Evolutionary conservation across 2,113 vertebrate genomes (phyloP), one percentile per base, ranked within the genome.

Genomic region (Pitta sordida): DNA sequence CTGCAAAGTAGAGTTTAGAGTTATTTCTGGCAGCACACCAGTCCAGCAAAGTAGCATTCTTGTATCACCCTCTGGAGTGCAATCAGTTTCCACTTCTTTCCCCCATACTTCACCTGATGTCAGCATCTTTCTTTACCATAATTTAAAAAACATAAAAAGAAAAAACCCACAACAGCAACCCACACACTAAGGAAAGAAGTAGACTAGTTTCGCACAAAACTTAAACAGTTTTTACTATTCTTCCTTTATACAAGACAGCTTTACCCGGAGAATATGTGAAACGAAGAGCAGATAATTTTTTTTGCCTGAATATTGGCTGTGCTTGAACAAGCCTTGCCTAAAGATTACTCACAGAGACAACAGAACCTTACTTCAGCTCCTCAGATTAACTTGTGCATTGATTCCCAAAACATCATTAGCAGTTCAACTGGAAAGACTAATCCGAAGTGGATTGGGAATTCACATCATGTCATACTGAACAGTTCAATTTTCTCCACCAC

Each of bases 1-100:
- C 77, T 51, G 26, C 73, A 86, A 74, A 59, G 52, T 3, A 43
- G 4, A 80, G 63, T 64, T 88, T 16, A 49, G 39, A 64, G 48
- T 71, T 90, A 77, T 73, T 92, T 88, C 83, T 91, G 80, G 80
- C 86, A 94, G 73, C 32, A 77, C 11, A 83, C 11, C 60, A 86
- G 49, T 30, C 53, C 85, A 91, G 34, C 48, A 76, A 88, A 92
- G 77, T 32, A 74, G 60, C n/a, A 55, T 62, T 94, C 92, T 53
- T 69, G 29, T 74, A 93, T 76, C 48, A 86, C 37, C 2, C 76
- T 74, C 93, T 41, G 58, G 64, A 77, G 73, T 14, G 16, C 68
- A 60, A 85, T 85, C 75, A 49, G 26, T 37, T 90, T 86, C 49
- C 34, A 77, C 11, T 77, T 77, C 46, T 85, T 37, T 86, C 59